These are phyloP conservation scores for Temnothorax longispinosus DNA, from an alignment of 1,140 invertebrate species.

Conservation along the genomic window DNA sequence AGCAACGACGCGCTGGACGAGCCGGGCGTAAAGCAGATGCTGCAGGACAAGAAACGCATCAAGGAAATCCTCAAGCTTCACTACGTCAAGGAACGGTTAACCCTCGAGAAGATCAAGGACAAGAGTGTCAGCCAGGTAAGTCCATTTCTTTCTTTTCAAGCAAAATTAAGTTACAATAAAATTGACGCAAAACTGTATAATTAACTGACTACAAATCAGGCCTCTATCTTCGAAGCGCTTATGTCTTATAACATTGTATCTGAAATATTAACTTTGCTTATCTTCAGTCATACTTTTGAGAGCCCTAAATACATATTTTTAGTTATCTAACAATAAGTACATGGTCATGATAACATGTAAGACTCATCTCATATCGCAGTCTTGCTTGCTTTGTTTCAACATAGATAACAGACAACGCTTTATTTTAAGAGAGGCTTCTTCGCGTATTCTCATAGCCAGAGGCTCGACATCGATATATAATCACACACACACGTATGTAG, in stretches of 20 bases:
- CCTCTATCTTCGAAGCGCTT: background rate
- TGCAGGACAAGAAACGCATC: slow-evolving; percentile 89
- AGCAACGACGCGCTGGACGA: slow-evolving; percentile 93
- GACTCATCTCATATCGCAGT: background rate
- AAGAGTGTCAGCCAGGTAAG: slow-evolving; percentile 90
- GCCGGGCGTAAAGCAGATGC: slow-evolving; percentile 89
- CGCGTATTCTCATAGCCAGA: no score
- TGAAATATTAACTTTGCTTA: background rate
- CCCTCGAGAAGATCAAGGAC: slow-evolving; percentile 91
- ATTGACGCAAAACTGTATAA: background rate
- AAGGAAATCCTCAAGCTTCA: slow-evolving; percentile 93
- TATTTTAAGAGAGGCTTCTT: slow-evolving; percentile 4
- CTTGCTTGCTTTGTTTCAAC: background rate
- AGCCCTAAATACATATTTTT: background rate
- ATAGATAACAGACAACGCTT: background rate
- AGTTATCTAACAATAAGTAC: background rate
- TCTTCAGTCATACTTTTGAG: background rate
- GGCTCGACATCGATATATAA: background rate
- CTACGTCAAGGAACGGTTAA: slow-evolving; percentile 90
- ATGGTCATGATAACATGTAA: background rate
- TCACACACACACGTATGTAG: background rate
- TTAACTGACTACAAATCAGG: background rate
- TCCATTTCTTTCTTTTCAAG: background rate
- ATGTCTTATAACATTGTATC: background rate
- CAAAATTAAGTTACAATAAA: background rate